Evolutionary conservation across 2,113 vertebrate species (phyloP).

Genomic region (Eretmochelys imbricata): DNA sequence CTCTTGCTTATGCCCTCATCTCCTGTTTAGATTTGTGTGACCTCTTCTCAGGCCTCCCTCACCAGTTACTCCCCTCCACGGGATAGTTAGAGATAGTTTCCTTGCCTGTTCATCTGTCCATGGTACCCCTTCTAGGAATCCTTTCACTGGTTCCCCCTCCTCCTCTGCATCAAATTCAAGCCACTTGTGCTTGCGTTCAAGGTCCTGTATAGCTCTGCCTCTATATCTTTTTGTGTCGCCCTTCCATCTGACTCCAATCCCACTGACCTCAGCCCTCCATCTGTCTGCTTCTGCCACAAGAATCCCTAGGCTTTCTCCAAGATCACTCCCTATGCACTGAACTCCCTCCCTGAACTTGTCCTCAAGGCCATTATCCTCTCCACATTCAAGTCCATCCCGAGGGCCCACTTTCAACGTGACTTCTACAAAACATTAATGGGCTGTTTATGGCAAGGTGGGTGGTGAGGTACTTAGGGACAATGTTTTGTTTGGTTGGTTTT

Average conservation of each 20-base stretch:
- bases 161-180: not conserved
- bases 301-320: not conserved
- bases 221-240: not conserved
- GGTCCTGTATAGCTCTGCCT: not conserved
- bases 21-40: not conserved
- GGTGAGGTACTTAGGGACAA: not conserved
- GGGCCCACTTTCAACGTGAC: not conserved
- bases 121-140: not conserved
- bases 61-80: not conserved
- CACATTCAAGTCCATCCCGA: not conserved
- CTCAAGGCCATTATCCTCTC: not conserved
- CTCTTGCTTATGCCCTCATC: not conserved
- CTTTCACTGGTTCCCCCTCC: not conserved
- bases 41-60: not conserved
- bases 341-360: not conserved
- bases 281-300: not conserved
- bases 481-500: not conserved
- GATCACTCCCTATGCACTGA: not conserved
- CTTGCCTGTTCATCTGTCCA: not conserved
- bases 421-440: not conserved
- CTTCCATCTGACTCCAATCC: not conserved
- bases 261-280: not conserved
- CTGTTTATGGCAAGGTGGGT: not conserved
- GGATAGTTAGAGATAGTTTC: not conserved
- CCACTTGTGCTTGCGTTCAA: not conserved